Evolutionary conservation across 2,888 invertebrate genomes (phyloP).

Genomic region (Lycocerus yunnanus): DNA sequence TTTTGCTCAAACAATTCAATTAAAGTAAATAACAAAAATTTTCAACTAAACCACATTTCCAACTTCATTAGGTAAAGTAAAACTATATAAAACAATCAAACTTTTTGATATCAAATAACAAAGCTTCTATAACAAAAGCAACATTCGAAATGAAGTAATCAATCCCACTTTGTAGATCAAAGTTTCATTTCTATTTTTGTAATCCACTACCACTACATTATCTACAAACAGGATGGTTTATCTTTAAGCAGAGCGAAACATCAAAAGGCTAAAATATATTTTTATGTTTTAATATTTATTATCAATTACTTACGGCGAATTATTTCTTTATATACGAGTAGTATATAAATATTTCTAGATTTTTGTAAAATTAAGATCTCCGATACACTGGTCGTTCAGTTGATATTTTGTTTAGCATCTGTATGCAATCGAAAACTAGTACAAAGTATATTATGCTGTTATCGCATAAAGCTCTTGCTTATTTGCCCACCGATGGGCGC

Average conservation of each 20-base stretch:
- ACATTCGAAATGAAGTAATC: constrained; percentile 1
- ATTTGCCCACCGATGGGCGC: too few species aligned
- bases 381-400: too few species aligned
- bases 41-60: background rate
- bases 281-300: background rate
- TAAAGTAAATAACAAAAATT: background rate
- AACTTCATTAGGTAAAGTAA: background rate
- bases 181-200: constrained; percentile 1
- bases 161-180: constrained; percentile 2
- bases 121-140: background rate
- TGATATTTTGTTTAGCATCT: too few species aligned
- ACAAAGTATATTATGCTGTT: too few species aligned
- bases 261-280: background rate
- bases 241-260: background rate
- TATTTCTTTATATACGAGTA: too few species aligned
- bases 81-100: background rate
- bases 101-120: background rate
- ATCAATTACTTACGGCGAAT: too few species aligned
- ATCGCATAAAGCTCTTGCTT: too few species aligned
- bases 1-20: background rate
- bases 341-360: too few species aligned
- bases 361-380: too few species aligned
- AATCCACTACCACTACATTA: background rate
- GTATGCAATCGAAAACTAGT: too few species aligned
- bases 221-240: background rate